Evolutionary conservation across 2,888 invertebrate species (phyloP).

Genomic region (Tetanocera ferruginea): DNA sequence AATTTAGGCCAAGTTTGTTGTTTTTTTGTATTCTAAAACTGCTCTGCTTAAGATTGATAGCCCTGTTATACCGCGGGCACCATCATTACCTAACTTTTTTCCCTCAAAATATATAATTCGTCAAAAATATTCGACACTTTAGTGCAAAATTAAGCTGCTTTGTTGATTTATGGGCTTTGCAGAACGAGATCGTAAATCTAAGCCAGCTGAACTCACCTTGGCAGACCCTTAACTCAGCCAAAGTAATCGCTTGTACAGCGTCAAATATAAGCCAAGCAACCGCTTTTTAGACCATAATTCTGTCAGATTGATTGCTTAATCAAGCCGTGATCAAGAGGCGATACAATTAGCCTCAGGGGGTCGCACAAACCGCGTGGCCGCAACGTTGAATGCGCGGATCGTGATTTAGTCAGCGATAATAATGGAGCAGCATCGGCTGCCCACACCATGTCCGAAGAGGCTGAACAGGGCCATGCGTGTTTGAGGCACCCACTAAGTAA

Average conservation of each 20-base stretch:
- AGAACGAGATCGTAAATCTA: slow-evolving; percentile 24
- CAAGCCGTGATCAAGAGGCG: slow-evolving; percentile 55
- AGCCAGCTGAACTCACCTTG: background rate
- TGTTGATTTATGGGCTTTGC: slow-evolving; percentile 21
- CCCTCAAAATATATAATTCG: slow-evolving; percentile 23
- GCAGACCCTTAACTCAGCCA: background rate
- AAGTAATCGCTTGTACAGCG: background rate
- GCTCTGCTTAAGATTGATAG: slow-evolving; percentile 18
- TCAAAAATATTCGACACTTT: slow-evolving; percentile 29
- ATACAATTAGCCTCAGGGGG: slow-evolving; percentile 62
- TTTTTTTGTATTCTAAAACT: background rate
- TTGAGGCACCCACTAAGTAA: slow-evolving; percentile 21
- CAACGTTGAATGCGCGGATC: slow-evolving; percentile 17
- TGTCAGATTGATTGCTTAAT: slow-evolving; percentile 64
- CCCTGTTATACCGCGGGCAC: background rate
- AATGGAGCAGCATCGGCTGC: slow-evolving; percentile 20
- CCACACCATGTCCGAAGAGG: slow-evolving; percentile 6
- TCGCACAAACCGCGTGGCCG: slow-evolving; percentile 48
- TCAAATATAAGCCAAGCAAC: background rate
- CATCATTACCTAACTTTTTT: slow-evolving; percentile 2
- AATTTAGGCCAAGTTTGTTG: too few relatives aligned
- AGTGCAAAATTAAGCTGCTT: background rate
- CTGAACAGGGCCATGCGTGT: slow-evolving; percentile 9
- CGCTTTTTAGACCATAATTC: slow-evolving; percentile 48
- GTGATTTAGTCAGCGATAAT: slow-evolving; percentile 35